Evolutionary conservation across 2,797 vertebrate species (phyloP).

Genomic region (Enteromius argenteus): DNA sequence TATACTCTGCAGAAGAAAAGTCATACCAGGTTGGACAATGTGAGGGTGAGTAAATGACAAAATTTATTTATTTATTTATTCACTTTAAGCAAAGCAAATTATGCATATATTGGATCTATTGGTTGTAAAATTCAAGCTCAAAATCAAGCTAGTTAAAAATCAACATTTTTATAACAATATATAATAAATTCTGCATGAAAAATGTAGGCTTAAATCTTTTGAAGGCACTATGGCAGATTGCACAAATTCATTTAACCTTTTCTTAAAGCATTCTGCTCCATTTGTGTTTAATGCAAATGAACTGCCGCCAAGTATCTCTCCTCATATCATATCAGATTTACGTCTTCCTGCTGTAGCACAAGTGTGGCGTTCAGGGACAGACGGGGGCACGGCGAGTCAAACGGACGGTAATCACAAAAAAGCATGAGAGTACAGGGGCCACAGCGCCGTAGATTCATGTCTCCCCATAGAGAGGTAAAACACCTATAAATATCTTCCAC

Average conservation of each 20-base stretch:
- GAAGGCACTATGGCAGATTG: neutral
- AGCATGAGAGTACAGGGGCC: conserved; percentile 17
- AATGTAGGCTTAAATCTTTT: neutral
- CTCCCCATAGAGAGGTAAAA: conserved; percentile 47
- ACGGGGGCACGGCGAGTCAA: conserved; percentile 24
- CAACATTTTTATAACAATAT: neutral
- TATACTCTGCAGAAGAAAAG: neutral
- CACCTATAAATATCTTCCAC: conserved; percentile 68
- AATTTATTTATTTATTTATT: no score
- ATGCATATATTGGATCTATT: neutral
- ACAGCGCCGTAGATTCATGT: conserved; percentile 61
- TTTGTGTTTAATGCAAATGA: conserved; percentile 31
- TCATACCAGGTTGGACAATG: neutral
- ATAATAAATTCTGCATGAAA: conserved; percentile 2
- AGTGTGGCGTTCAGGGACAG: neutral
- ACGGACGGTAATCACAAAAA: conserved; percentile 26
- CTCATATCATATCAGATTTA: conserved; percentile 17
- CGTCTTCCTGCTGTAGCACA: neutral
- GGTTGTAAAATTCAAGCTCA: neutral
- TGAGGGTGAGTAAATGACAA: neutral
- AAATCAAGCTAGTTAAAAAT: neutral
- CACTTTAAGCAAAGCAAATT: neutral
- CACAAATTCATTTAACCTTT: neutral
- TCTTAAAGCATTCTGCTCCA: conserved; percentile 28
- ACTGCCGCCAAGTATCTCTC: conserved; percentile 6